Base-by-base conservation (phyloP, 2,113 vertebrate species). In the Mionectes macconnelli region DNA sequence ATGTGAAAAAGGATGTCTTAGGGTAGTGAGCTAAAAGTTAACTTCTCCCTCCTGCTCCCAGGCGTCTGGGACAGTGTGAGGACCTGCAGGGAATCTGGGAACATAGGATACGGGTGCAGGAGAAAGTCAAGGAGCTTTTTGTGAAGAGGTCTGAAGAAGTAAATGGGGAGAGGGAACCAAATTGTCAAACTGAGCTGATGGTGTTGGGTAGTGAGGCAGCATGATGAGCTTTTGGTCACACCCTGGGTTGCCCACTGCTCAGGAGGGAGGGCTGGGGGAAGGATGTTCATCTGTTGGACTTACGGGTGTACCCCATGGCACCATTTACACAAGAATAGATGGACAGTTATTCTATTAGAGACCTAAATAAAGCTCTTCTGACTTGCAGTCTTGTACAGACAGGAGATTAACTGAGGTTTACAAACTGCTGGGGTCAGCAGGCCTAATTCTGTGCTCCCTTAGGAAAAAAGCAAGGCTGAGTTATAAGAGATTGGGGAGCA, bases 261-360 rank as follows among this genome's bases (percentile, higher is more conserved):
- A 53, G n/a, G 66, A 91, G 10, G 11, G 49, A 75, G n/a, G 16
- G 6, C 17, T 9, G 62, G 59, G 84, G 76, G 47, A 86, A 57
- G 15, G 23, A 59, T 3, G 3, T 59, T 40, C 27, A 45, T 52
- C 35, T 77, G 33, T 44, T 59, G 60, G 64, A 45, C n/a, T 79
- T 30, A 6, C 1, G 3, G 20, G 1, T 7, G n/a, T 81, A 50
- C 7, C 24, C 35, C n/a, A 8, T 0, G 0, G 37, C n/a, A 66
- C 44, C 24, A 31, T 70, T 84, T 88, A 15, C 55, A 62, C 49
- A 53, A 80, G 37, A 84, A 66, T 2, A 63, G n/a, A 50, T 18
- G 30, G 16, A 72, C 21, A 14, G 17, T 72, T 90, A 22, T 2
- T 49, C 8, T 45, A 20, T 5, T 16, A 25, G n/a, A 94, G 42